Evolutionary conservation across 2,888 invertebrate species (phyloP).

Genomic region (Tachina fera): DNA sequence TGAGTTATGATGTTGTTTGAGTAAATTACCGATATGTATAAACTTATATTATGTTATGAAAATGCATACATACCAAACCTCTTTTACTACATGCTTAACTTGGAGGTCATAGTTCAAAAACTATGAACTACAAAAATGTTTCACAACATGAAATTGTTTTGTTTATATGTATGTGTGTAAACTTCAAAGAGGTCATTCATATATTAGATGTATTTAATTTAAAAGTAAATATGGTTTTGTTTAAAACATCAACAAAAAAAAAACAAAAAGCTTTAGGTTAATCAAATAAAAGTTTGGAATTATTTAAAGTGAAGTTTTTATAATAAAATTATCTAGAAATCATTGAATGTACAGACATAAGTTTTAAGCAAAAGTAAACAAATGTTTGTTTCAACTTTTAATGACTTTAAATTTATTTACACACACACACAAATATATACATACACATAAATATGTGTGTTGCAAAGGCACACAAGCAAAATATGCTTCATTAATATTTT

Average conservation of each 20-base stretch:
- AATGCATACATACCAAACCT: no score
- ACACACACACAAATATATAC: not conserved
- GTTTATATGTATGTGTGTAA: no score
- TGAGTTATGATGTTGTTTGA: no score
- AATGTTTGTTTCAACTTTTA: conserved; percentile 41
- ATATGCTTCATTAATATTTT: not conserved
- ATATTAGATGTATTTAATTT: not conserved
- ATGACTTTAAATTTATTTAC: conserved; percentile 40
- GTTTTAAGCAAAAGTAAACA: conserved; percentile 16
- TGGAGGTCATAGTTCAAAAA: no score
- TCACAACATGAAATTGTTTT: no score
- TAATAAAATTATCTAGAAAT: not conserved
- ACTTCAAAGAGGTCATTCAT: no score
- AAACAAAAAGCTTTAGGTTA: conserved; percentile 3
- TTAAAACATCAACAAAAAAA: not conserved
- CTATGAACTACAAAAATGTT: no score
- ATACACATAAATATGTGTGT: not conserved
- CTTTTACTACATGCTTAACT: no score
- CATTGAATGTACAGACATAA: conserved; percentile 7
- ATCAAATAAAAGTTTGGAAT: conserved; percentile 54
- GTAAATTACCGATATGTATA: no score
- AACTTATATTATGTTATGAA: no score
- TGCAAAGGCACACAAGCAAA: not conserved
- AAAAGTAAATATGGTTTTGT: not conserved
- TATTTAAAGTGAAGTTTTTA: conserved; percentile 27